These are phyloP conservation scores for Phaethornis superciliosus DNA, from an alignment of 2,113 vertebrate genomes.

Conservation along the genomic window DNA sequence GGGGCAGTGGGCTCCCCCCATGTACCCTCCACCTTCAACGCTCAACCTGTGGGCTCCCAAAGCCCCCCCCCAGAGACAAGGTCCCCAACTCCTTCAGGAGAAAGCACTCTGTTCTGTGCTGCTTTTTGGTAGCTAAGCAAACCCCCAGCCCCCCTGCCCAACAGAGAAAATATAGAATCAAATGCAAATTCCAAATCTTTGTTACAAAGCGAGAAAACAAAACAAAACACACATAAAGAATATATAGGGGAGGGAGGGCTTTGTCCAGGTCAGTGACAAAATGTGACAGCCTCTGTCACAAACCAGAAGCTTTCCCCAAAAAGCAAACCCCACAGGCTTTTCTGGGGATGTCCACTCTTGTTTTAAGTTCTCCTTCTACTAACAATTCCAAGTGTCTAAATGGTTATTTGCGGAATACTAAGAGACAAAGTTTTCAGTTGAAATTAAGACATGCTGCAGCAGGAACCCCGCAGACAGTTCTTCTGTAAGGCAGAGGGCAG, in stretches of 20 bases:
- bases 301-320: too few relatives aligned
- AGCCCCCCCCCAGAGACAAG: background rate
- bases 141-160: background rate
- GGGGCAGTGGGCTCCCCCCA: background rate
- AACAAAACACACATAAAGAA: background rate
- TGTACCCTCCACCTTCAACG: background rate
- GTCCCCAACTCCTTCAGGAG: background rate
- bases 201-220: background rate
- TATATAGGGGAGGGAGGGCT: background rate
- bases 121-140: background rate
- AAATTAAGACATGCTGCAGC: slow-evolving; percentile 6
- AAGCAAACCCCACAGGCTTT: background rate
- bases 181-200: background rate
- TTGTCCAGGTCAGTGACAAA: background rate
- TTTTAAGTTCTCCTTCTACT: background rate
- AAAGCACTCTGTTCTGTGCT: background rate
- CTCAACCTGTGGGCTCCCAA: background rate
- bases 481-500: background rate
- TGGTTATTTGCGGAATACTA: slow-evolving; percentile 1
- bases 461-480: background rate
- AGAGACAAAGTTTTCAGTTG: background rate
- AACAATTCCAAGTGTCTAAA: background rate
- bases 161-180: background rate
- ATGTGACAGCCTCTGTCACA: background rate
- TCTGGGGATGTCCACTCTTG: background rate